Evolutionary conservation across 2,888 invertebrate species (phyloP), one percentile per base, ranked within the genome.

Genomic region (Campoplex nolae): DNA sequence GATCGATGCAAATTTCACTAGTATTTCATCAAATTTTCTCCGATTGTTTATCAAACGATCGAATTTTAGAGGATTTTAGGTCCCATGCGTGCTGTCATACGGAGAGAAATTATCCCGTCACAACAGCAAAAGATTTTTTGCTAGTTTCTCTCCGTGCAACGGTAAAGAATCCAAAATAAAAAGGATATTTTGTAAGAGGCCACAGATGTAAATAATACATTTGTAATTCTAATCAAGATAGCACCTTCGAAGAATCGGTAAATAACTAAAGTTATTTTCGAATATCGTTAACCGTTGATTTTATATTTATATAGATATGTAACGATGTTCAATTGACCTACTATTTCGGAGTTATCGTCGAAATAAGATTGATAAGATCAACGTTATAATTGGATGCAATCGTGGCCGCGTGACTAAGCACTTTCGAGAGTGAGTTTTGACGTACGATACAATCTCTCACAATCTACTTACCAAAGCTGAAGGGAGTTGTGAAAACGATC

Each of bases 301-400:
- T 9, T 28, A 58, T 28, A 62, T 58, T 23, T 23, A 11, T 32
- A 13, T 38, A 45, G 45, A 45, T 32, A 75, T 1, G 7, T 16
- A 38, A 18, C 54, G 32, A 32, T 32, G 28, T 62, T 56, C 9
- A 48, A 54, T 73, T 54, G 56, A 56, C n/a, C 54, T n/a, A 54
- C 35, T 35, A 56, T 35, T 51, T 35, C 38, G 67, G 13, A 38
- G 73, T 38, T 73, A 73, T 73, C 73, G 73, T 76, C 70, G 76
- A 76, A 71, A 81, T 78, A 85, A 85, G 81, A 74, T 85, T 85
- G 77, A 85, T 85, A 77, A 77, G 81, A 83, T 83, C 68, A 16
- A 16, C 74, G 73, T 58, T 68, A 68, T 73, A 85, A 85, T 85
- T 85, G 82, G 45, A 42, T 74, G 74, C 73, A 68, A 82, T 70